phyloP scores from a whole-genome alignment of 2,797 vertebrate genomes.

The Brachyrhaphis roseni region DNA sequence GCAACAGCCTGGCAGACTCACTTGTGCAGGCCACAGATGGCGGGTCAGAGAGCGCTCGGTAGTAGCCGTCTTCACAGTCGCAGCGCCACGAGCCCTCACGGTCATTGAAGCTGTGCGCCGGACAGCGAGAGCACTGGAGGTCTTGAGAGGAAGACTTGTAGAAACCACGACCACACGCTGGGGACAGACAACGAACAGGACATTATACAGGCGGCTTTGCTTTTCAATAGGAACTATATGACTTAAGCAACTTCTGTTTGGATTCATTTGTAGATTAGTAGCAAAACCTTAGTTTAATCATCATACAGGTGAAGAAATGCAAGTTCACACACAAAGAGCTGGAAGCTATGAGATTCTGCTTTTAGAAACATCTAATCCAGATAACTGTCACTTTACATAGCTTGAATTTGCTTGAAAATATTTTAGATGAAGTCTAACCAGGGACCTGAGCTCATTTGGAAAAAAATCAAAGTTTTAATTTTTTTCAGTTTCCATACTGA shows the following conservation, averaged over 20 bases:
- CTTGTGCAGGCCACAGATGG: constrained; percentile 94
- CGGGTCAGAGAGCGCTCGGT: constrained; percentile 91
- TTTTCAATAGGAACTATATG: not conserved
- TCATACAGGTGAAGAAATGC: not conserved
- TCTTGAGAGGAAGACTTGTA: constrained; percentile 99
- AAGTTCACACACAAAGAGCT: not conserved
- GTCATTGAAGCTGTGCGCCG: constrained; percentile 95
- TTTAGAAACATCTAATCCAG: not conserved
- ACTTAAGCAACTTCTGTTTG: not conserved
- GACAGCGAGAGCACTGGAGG: constrained; percentile 96
- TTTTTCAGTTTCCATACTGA: not conserved
- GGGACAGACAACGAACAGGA: not conserved
- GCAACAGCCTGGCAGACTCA: constrained; percentile 80
- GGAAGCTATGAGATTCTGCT: not conserved
- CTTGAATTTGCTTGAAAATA: not conserved
- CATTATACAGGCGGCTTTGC: not conserved
- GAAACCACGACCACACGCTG: constrained; percentile 96
- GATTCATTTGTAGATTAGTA: not conserved
- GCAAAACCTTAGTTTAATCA: not conserved
- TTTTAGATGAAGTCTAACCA: not conserved
- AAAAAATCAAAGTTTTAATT: not conserved
- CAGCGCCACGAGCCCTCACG: constrained; percentile 95
- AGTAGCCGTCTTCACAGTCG: constrained; percentile 97
- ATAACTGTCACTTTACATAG: not conserved
- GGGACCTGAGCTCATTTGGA: not conserved